Conservation (phyloP, 1,140 invertebrate genomes). For the Coelopa frigida region DNA sequence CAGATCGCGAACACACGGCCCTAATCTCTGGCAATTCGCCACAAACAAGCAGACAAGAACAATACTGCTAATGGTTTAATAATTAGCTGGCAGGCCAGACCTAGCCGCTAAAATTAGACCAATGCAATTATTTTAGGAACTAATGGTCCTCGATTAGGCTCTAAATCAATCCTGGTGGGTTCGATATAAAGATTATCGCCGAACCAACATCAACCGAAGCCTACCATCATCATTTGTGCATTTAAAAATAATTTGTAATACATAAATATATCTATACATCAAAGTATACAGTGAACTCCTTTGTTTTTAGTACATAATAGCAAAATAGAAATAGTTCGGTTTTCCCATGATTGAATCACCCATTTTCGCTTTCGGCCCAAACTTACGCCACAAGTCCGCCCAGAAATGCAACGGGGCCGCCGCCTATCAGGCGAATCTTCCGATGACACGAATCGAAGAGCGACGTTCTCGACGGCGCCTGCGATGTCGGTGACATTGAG, state of each 20-base stretch:
- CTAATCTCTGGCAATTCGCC: too few species aligned
- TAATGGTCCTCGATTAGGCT: too few species aligned
- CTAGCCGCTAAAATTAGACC: too few species aligned
- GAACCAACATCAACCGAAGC: too few species aligned
- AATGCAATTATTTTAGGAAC: too few species aligned
- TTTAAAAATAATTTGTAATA: background rate
- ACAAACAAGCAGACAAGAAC: too few species aligned
- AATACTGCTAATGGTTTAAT: too few species aligned
- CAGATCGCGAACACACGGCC: too few species aligned
- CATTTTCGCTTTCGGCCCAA: background rate
- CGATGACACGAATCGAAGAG: conserved; percentile 63
- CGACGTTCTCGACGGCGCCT: conserved; percentile 50
- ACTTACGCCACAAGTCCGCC: conserved; percentile 66
- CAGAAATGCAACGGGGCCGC: conserved; percentile 55
- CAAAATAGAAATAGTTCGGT: background rate
- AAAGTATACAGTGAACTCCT: background rate
- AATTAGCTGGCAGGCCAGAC: too few species aligned
- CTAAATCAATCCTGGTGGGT: too few species aligned
- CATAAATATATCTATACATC: background rate
- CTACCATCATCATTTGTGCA: background rate
- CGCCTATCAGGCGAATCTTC: conserved; percentile 59
- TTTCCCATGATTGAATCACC: conserved; percentile 4
- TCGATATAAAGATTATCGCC: too few species aligned
- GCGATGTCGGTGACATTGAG: conserved; percentile 39
- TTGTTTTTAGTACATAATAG: background rate